A percentile compares a stretch with the other conserved stretches of the same genome.
These are phyloP conservation scores for Grapholita molesta DNA, from an alignment of 1,140 invertebrate species.

Conservation along the genomic window DNA sequence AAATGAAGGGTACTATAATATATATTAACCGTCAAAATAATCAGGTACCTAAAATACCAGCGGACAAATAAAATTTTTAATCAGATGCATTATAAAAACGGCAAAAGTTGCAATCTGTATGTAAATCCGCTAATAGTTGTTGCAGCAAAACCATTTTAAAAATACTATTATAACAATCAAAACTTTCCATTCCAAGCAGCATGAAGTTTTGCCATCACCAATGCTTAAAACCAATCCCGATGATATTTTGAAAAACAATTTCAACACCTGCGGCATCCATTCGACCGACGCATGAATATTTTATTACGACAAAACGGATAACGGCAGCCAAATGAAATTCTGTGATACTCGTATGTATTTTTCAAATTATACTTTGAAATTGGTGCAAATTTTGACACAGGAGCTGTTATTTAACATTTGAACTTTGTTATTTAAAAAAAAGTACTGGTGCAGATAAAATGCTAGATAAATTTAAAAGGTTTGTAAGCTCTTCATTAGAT, in stretches of 20 bases:
- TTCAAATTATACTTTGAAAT: constrained; percentile 8
- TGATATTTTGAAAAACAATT: background rate
- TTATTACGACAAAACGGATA: constrained; percentile 29
- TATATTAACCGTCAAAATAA: too few species aligned
- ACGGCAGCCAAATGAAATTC: background rate
- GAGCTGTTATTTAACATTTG: background rate
- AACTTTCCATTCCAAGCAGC: background rate
- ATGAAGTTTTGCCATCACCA: background rate
- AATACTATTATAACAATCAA: background rate
- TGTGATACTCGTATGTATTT: background rate
- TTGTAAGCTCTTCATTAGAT: background rate
- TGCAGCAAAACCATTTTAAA: background rate
- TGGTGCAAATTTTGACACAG: background rate
- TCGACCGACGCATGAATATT: constrained; percentile 26
- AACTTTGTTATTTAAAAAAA: background rate
- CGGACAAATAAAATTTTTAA: too few species aligned
- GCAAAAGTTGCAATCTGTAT: too few species aligned
- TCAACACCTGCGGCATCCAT: background rate
- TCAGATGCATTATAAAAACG: too few species aligned
- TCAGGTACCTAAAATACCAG: too few species aligned
- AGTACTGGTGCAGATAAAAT: too few species aligned
- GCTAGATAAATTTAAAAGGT: too few species aligned
- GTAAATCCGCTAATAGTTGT: too few species aligned
- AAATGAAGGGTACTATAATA: too few species aligned
- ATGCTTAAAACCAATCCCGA: background rate